Evolutionary conservation across 2,113 vertebrate species (phyloP).

Genomic region (Hypanus sabinus): DNA sequence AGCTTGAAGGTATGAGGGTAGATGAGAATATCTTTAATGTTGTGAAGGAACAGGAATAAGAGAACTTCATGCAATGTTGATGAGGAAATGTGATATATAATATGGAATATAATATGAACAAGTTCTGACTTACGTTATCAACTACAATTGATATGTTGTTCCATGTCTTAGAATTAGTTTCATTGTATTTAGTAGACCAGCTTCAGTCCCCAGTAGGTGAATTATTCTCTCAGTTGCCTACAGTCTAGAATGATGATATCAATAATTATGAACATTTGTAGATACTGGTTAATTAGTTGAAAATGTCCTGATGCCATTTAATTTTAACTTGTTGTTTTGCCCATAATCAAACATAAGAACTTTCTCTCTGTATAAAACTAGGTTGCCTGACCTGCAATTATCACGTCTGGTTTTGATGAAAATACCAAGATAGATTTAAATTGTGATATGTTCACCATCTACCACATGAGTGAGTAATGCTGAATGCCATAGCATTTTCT

Average conservation of each 20-base stretch:
- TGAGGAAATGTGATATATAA: background rate
- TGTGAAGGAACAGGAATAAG: background rate
- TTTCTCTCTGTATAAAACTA: background rate
- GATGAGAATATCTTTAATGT: background rate
- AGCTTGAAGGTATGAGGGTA: background rate
- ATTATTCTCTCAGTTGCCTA: background rate
- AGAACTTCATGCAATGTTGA: background rate
- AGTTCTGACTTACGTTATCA: background rate
- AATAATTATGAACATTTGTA: background rate
- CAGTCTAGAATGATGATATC: background rate
- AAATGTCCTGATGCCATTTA: background rate
- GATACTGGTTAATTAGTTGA: background rate
- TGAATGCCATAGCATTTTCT: background rate
- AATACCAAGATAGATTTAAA: background rate
- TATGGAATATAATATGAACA: background rate
- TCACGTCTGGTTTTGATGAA: background rate
- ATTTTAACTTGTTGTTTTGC: background rate
- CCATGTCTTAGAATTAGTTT: background rate
- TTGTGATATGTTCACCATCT: background rate
- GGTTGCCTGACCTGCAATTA: too few species aligned
- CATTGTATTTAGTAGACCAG: background rate
- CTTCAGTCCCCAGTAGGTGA: background rate
- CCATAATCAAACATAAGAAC: too few species aligned
- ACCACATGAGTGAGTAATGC: background rate
- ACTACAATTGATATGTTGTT: background rate